Conservation (phyloP, 2,113 vertebrate species). For the Python bivittatus region DNA sequence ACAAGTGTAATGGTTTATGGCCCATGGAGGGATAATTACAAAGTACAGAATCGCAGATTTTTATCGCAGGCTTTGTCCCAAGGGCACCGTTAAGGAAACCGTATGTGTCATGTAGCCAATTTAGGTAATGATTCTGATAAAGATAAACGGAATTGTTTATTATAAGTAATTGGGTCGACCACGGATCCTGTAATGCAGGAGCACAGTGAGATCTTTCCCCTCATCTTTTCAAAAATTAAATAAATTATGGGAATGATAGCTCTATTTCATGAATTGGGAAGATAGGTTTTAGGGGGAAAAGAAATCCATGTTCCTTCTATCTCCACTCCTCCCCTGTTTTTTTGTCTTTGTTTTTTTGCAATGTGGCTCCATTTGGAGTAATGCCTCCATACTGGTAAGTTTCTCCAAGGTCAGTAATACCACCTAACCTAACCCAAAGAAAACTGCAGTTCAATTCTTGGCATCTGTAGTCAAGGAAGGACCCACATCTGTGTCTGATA, state of each 20-base stretch:
- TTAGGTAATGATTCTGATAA: conserved; percentile 98
- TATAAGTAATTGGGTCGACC: conserved; percentile 94
- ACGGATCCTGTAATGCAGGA: conserved; percentile 72
- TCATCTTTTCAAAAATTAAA: not conserved
- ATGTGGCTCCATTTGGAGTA: not conserved
- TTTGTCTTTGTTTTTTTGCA: not conserved
- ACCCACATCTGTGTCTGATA: too few relatives aligned
- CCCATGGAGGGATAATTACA: conserved; percentile 92
- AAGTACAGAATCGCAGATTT: conserved; percentile 84
- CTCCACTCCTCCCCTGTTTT: not conserved
- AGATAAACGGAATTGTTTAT: conserved; percentile 97
- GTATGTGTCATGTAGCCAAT: conserved; percentile 96
- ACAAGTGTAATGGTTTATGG: conserved; percentile 82
- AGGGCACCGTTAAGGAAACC: conserved; percentile 89
- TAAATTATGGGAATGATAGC: not conserved
- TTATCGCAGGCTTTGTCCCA: conserved; percentile 79
- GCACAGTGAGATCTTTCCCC: conserved; percentile 8
- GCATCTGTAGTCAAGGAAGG: not conserved
- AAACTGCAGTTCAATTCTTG: too few relatives aligned
- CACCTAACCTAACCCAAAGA: not conserved
- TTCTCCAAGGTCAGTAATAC: not conserved
- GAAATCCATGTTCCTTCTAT: not conserved
- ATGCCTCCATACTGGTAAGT: not conserved
- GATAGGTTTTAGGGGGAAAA: not conserved
- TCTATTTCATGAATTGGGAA: not conserved